Conservation (phyloP, 2,888 invertebrate genomes). For the Hirtodrosophila trivittata region DNA sequence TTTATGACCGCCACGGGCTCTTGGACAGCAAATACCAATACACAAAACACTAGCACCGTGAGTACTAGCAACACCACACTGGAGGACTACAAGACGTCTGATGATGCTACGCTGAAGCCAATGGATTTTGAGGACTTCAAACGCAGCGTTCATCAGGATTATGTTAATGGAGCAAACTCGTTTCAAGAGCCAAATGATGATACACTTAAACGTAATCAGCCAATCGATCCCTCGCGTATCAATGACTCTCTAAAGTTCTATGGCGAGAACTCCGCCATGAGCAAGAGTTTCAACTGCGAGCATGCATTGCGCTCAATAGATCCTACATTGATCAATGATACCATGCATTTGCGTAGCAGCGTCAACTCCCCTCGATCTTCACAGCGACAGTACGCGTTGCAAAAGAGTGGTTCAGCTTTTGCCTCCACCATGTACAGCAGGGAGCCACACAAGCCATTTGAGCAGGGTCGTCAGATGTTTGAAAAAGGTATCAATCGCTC, state of each 20-base stretch:
- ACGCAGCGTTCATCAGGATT: slow-evolving; percentile 83
- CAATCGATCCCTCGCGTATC: slow-evolving; percentile 84
- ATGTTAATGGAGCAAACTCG: slow-evolving; percentile 83
- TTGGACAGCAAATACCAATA: slow-evolving; percentile 70
- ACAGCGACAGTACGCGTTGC: slow-evolving; percentile 79
- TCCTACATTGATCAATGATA: slow-evolving; percentile 81
- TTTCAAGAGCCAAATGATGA: slow-evolving; percentile 82
- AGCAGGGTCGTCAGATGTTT: slow-evolving; percentile 76
- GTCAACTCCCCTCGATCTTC: slow-evolving; percentile 68
- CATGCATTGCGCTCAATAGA: slow-evolving; percentile 82
- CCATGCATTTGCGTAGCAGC: slow-evolving; percentile 76
- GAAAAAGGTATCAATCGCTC: slow-evolving; percentile 84
- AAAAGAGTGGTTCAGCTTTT: slow-evolving; percentile 82
- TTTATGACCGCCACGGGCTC: slow-evolving; percentile 81
- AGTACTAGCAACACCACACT: slow-evolving; percentile 74
- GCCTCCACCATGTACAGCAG: slow-evolving; percentile 51
- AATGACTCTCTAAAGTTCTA: slow-evolving; percentile 84
- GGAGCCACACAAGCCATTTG: slow-evolving; percentile 50
- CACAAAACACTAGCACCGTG: slow-evolving; percentile 65
- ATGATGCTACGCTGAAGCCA: slow-evolving; percentile 83
- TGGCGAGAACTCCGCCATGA: slow-evolving; percentile 83
- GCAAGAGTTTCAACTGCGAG: slow-evolving; percentile 84
- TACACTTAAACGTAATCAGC: slow-evolving; percentile 84
- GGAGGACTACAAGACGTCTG: slow-evolving; percentile 76
- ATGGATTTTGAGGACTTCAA: slow-evolving; percentile 84